A percentile compares a stretch with the other conserved stretches of the same genome.
Conservation (phyloP, 2,888 invertebrate species). For the Plusia festucae region DNA sequence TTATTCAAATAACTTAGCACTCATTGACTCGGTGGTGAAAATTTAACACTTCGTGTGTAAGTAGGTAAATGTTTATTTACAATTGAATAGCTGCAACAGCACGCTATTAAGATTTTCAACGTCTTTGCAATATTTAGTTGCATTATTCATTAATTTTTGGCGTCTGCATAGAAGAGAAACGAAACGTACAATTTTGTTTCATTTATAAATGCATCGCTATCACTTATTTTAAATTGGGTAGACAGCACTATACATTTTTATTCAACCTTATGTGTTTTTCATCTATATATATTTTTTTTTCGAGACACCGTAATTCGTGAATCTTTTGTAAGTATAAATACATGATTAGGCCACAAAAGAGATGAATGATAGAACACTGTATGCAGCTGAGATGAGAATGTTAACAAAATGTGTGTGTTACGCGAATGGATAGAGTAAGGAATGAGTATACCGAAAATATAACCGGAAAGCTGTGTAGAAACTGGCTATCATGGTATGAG, state of each 20-base stretch:
- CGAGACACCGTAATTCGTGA: background rate
- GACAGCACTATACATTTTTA: background rate
- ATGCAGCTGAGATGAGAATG: too few species aligned
- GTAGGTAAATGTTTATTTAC: conserved; percentile 2
- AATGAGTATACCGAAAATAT: too few species aligned
- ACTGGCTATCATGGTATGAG: too few species aligned
- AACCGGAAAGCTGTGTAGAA: too few species aligned
- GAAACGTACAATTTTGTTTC: conserved; percentile 4
- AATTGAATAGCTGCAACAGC: conserved; percentile 9
- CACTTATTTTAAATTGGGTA: too few species aligned
- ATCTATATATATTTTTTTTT: background rate
- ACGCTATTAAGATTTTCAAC: conserved; percentile 5
- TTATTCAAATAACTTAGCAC: conserved; percentile 13
- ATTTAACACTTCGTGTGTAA: conserved; percentile 18
- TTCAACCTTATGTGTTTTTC: background rate
- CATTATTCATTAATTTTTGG: conserved; percentile 5
- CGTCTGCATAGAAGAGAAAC: too few species aligned
- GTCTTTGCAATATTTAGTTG: conserved; percentile 10
- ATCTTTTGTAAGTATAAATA: too few species aligned
- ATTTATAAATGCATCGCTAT: too few species aligned
- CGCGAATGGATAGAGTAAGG: too few species aligned
- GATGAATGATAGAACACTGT: too few species aligned
- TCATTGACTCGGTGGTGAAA: background rate
- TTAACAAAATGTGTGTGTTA: too few species aligned
- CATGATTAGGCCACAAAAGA: too few species aligned